Conservation (phyloP, 2,113 vertebrate species). For the Corvus cornix region DNA sequence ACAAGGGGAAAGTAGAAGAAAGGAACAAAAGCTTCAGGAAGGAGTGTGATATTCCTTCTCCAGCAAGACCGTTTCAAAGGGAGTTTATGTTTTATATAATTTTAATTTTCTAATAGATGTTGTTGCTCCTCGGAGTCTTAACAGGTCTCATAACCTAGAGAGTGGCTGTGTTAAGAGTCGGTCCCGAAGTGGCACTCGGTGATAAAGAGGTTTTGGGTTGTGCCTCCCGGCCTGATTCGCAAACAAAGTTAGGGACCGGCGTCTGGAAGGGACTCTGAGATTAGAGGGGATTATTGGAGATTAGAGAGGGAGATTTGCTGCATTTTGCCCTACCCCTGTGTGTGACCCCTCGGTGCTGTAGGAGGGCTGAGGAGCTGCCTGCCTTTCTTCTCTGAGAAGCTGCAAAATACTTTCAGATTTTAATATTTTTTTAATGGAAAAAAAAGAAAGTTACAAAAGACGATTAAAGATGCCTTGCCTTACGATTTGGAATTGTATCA, state of each 20-base stretch:
- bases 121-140: background rate
- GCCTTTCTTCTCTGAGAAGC: background rate
- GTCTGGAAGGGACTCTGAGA: conserved; percentile 46
- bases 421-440: rapidly evolving
- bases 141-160: background rate
- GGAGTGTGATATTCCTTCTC: background rate
- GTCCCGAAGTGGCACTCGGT: background rate
- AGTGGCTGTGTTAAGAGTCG: background rate
- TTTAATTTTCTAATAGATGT: background rate
- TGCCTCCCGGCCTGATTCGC: background rate
- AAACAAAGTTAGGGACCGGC: conserved; percentile 52
- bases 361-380: background rate
- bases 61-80: background rate
- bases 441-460: background rate
- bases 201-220: background rate
- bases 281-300: conserved; percentile 64
- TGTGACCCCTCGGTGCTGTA: background rate
- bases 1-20: background rate
- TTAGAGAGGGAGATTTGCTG: conserved; percentile 47
- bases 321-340: conserved; percentile 17
- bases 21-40: conserved; percentile 17
- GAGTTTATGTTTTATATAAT: background rate
- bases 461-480: background rate
- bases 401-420: background rate
- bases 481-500: background rate